Conservation (phyloP, 2,797 vertebrate genomes). For the Artibeus lituratus region DNA sequence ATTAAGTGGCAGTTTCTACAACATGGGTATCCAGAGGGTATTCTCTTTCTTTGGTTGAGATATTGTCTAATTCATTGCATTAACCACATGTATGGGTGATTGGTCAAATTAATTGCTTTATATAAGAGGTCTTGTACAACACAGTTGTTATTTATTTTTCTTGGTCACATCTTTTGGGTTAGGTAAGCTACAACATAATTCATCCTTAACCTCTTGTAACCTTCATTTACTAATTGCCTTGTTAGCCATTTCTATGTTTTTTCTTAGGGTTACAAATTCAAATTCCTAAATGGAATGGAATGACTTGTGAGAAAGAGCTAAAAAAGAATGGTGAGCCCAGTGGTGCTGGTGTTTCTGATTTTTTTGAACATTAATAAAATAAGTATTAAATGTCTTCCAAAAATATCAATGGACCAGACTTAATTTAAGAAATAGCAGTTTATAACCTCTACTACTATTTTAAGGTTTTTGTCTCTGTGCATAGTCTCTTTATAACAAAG, state of each 20-base stretch:
- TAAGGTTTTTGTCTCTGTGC: neutral
- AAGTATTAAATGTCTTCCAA: neutral
- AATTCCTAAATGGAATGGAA: neutral
- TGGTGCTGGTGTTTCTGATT: neutral
- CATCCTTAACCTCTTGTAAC: neutral
- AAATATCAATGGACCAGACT: neutral
- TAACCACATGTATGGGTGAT: neutral
- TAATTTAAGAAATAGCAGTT: neutral
- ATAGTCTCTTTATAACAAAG: neutral
- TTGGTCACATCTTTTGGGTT: neutral
- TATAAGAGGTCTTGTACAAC: neutral
- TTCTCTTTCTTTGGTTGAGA: neutral
- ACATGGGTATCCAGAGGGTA: neutral
- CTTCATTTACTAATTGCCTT: neutral
- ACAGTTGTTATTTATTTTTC: constrained; percentile 14
- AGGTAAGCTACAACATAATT: neutral
- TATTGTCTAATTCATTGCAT: constrained; percentile 29
- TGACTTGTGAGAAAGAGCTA: neutral
- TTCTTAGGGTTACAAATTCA: neutral
- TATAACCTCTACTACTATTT: neutral
- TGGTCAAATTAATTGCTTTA: constrained; percentile 17
- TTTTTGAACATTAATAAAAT: neutral
- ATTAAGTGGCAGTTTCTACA: neutral
- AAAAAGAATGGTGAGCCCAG: neutral
- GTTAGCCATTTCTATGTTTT: neutral